Conservation (phyloP, 1,140 invertebrate species). For the Oreohelix idahoensis region DNA sequence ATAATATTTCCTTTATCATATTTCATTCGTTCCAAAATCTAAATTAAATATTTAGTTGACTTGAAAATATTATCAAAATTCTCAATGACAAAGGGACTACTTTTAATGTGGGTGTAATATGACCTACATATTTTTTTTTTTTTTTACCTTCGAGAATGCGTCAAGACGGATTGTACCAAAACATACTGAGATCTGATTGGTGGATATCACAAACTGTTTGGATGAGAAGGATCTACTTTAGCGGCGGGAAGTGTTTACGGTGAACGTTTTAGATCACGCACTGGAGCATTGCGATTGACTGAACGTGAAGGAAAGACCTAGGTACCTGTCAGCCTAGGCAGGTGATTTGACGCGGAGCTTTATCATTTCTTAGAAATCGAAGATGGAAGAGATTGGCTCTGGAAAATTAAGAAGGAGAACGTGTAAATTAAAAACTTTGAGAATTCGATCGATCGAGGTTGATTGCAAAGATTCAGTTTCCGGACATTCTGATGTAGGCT, state of each 20-base stretch:
- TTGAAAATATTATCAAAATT: not conserved
- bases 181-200: slow-evolving; percentile 27
- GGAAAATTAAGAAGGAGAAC: too few relatives aligned
- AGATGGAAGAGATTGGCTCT: too few relatives aligned
- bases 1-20: not conserved
- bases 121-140: slow-evolving; percentile 30
- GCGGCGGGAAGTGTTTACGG: not conserved
- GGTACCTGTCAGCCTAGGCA: too few relatives aligned
- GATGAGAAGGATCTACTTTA: not conserved
- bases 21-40: not conserved
- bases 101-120: slow-evolving; percentile 24
- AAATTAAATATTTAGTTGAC: not conserved
- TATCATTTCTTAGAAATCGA: too few relatives aligned
- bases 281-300: too few relatives aligned
- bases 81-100: slow-evolving; percentile 4
- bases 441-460: too few relatives aligned
- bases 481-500: too few relatives aligned
- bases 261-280: not conserved
- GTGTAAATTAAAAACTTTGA: too few relatives aligned
- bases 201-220: slow-evolving; percentile 9
- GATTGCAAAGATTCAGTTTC: too few relatives aligned
- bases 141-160: slow-evolving; percentile 31
- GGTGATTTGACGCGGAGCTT: too few relatives aligned
- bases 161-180: slow-evolving; percentile 21
- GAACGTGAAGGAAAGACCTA: too few relatives aligned